Base-by-base conservation (phyloP, 2,113 vertebrate species). In the Mobula birostris region DNA sequence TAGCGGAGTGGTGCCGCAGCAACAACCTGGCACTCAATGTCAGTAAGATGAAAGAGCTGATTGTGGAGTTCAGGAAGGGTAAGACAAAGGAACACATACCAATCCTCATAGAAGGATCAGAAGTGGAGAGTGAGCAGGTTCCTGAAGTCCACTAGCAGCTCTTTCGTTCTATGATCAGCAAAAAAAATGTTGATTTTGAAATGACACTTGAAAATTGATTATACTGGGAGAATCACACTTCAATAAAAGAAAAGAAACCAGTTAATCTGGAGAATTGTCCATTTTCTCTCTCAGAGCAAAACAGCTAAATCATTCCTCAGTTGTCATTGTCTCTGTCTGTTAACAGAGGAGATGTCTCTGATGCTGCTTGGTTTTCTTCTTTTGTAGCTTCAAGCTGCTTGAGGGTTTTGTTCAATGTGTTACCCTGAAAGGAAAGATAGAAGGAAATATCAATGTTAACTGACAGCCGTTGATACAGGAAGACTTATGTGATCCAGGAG, bases 351-450 rank as follows among this genome's bases (percentile, higher is more conserved):
- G 97, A 95, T 94, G 95, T 95, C 32, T 96, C 97, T 0, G 94
- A 70, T 32, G 96, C 85, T 1, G 40, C 95, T 32, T 58, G 72
- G 74, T 94, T 88, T 68, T 91, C 88, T 0, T 94, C 95, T 83
- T 94, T 95, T 8, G 68, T 94, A 2, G 78, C 56, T 2, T 40
- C 24, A 0, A 95, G 96, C 68, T 94, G 96, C 95, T 97, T 98
- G 0, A 97, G 97, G 0, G 95, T 97, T 94, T 96, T 97, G 95
- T 98, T 98, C 95, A 98, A 95, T 17, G 94, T 97, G 74, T 96
- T 97, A 88, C 96, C 97, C 97, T 98, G 94, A 9, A 68, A 82
- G 7, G 32, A 82, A 14, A 56, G 48, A 83, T 3, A 8, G n/a
- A 79, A 83, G 19, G 40, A 82, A 48, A 83, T 83, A 8, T 83